Conservation (phyloP, 2,113 vertebrate genomes). For the Progne subis region DNA sequence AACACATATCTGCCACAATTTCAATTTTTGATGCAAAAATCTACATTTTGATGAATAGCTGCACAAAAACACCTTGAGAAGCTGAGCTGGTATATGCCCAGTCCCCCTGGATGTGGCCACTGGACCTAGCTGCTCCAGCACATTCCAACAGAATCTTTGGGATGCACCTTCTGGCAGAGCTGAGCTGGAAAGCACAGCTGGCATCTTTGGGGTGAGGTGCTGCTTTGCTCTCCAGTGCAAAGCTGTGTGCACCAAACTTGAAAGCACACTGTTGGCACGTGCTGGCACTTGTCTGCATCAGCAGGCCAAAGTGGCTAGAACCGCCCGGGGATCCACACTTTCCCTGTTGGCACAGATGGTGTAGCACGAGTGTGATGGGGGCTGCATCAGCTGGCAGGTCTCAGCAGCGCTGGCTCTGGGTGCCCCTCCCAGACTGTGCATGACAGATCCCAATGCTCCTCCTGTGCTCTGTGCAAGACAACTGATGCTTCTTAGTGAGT, state of each 20-base stretch:
- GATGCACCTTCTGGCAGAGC: not conserved
- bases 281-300: fast-evolving
- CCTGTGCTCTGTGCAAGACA: not conserved
- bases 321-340: fast-evolving
- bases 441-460: not conserved
- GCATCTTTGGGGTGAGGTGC: not conserved
- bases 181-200: not conserved
- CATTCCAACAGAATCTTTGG: not conserved
- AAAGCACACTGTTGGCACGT: fast-evolving
- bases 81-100: too few relatives aligned
- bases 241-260: too few relatives aligned
- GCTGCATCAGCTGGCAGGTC: not conserved
- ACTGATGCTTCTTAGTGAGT: not conserved
- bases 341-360: fast-evolving
- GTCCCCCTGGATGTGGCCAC: not conserved
- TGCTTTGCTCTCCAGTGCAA: not conserved
- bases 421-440: not conserved
- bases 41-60: not conserved
- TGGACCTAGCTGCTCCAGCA: not conserved
- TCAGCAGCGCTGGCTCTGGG: not conserved
- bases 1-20: not conserved
- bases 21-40: not conserved
- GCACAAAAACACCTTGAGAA: not conserved
- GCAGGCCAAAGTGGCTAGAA: not conserved
- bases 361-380: not conserved